Base-by-base conservation (phyloP, 2,113 vertebrate species). In the Spizaetus ornatus region DNA sequence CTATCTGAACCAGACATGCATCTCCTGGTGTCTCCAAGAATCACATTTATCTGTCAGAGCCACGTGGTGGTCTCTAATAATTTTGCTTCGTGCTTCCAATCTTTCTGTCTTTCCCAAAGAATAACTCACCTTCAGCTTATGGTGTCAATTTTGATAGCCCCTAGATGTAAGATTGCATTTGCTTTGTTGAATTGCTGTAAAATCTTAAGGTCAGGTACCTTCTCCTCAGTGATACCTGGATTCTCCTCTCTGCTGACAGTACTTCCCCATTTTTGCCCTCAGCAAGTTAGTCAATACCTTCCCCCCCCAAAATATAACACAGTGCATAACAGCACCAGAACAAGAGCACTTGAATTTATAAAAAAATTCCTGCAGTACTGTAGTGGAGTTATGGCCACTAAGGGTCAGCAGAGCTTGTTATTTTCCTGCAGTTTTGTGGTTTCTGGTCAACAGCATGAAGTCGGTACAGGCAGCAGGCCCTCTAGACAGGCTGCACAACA, bases 301-400 rank as follows among this genome's bases (percentile, higher is more conserved):
- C 16, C 26, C 25, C 48, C 11, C 15, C 5, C 2, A 4, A 42
- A 42, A 27, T 4, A 1, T 2, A 47, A 42, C 45, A 23, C 9
- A 8, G 13, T 40, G 16, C 16, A 0, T 48, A 55, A 82, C 19
- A 67, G 63, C 63, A 76, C n/a, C 47, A 83, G 40, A 43, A 53
- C 10, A 56, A 52, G 12, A 79, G 27, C 23, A 16, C n/a, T 18
- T 4, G 2, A 32, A 48, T 29, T 48, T 20, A 23, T 42, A 14
- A 56, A 70, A 47, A 34, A 59, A 59, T 13, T 66, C 43, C 36
- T 61, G 13, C 25, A 10, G 16, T 20, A 21, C 55, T 6, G 17
- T 32, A 52, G 32, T 38, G 65, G 16, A 77, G n/a, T 34, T 69
- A 15, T 20, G 52, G 52, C 94, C 85, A 81, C 90, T 66, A 90